phyloP scores from a whole-genome alignment of 53 echinoderm and acorn worm genomes.

The Mesocentrotus franciscanus region DNA sequence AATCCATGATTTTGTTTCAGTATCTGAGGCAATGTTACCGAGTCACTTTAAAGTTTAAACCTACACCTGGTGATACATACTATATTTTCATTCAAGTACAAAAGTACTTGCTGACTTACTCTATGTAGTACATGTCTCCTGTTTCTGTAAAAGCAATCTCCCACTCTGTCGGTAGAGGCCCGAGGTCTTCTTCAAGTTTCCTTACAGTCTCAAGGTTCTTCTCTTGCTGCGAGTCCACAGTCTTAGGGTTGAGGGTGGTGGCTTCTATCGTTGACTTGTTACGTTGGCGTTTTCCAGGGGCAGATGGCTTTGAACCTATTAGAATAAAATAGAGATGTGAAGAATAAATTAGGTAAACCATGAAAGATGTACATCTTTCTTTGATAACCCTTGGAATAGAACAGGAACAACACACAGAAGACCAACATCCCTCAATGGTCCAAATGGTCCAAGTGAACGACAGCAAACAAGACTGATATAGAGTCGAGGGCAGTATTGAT shows the following conservation, averaged over 20 bases:
- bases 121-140: conserved; percentile 97
- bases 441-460: too few relatives aligned
- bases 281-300: conserved; percentile 90
- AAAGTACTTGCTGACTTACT: conserved; percentile 77
- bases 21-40: too few relatives aligned
- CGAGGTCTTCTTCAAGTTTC: conserved; percentile 81
- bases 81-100: neutral
- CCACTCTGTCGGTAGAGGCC: conserved; percentile 80
- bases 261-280: conserved; percentile 98
- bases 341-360: neutral
- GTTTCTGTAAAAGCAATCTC: conserved; percentile 98
- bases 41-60: too few relatives aligned
- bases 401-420: too few relatives aligned
- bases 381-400: neutral
- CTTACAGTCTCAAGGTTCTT: conserved; percentile 80
- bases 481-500: too few relatives aligned
- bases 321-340: neutral
- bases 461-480: too few relatives aligned
- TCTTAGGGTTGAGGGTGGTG: conserved; percentile 86
- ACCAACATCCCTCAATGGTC: too few relatives aligned
- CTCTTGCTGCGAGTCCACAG: conserved; percentile 80
- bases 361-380: neutral
- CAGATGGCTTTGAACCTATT: conserved; percentile 89
- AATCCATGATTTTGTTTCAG: too few relatives aligned
- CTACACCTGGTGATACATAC: neutral